Evolutionary conservation across 2,797 vertebrate species (phyloP), one percentile per base, ranked within the genome.

Genomic region (Paratrypauchen microcephalus): DNA sequence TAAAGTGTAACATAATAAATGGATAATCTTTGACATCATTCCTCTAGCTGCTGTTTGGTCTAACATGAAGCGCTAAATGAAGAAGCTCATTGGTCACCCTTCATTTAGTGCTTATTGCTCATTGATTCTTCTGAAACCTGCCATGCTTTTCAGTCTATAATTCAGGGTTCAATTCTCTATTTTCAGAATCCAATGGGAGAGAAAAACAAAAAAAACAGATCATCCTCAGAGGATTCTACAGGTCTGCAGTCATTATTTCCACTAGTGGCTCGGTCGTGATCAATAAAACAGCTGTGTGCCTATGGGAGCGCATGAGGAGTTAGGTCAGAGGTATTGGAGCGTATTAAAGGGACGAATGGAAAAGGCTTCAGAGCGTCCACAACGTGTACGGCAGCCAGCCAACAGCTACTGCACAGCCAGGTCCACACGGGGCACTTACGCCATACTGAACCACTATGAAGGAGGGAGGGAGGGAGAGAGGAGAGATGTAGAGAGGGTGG

Each of bases 241-340:
- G 75, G 76, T 84, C 70, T 61, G 19, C 26, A 73, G 71, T 85
- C 82, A 79, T 86, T 78, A 76, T 86, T 83, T 88, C 78, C 84
- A 78, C 72, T 70, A 63, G 75, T 79, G 80, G 79, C 75, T 82
- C 74, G 68, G 71, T 69, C 50, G 55, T 64, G 79, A 90, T 86
- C 82, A 73, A 87, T 85, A 85, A 26, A 81, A 74, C 30, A 70
- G 57, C 67, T 64, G 65, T 50, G 68, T 70, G 65, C 54, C 64
- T 70, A 67, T 54, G 61, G 64, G 65, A 66, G 65, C 64, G 57
- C 24, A 59, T 55, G 47, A n/a, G 23, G 45, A 57, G 26, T 72
- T 57, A 65, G 71, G 63, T 48, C 66, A 54, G 41, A 72, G 65
- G 71, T 54, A 21, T 54, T 21, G 3, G 52, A 54, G 55, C 23